A percentile compares a stretch with the other conserved stretches of the same genome.
phyloP scores from a whole-genome alignment of 2,888 invertebrate genomes.

The Gonocerus acuteangulatus region DNA sequence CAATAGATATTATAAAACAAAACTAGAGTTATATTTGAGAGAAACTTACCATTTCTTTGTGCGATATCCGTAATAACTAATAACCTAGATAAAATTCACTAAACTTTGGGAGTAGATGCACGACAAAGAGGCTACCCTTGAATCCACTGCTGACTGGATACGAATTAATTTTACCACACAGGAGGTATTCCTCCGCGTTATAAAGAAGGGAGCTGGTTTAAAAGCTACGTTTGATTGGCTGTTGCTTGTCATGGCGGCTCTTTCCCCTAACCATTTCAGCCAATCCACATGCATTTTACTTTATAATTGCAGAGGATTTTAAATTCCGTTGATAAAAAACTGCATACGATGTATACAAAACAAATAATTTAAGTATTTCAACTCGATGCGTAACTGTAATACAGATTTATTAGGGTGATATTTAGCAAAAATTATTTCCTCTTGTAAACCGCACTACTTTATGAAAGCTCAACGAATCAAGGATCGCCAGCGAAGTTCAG shows the following conservation, averaged over 20 bases:
- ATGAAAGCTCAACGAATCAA: not conserved
- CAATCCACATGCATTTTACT: too few species aligned
- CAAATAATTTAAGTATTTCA: too few species aligned
- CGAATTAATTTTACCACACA: slow-evolving; percentile 14
- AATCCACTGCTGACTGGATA: slow-evolving; percentile 34
- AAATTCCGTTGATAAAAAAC: too few species aligned
- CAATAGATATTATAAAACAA: not conserved
- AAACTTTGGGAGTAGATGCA: slow-evolving; percentile 26
- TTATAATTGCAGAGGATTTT: too few species aligned
- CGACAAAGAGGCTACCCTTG: slow-evolving; percentile 31
- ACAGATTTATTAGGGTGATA: too few species aligned
- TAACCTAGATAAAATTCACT: slow-evolving; percentile 33
- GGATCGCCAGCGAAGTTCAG: too few species aligned
- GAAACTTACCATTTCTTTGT: slow-evolving; percentile 38
- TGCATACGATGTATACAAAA: too few species aligned
- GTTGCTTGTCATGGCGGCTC: not conserved
- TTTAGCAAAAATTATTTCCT: too few species aligned
- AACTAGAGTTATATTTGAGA: not conserved
- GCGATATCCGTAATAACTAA: slow-evolving; percentile 35
- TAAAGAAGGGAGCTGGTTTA: not conserved
- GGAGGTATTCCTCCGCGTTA: slow-evolving; percentile 3
- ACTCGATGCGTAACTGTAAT: too few species aligned
- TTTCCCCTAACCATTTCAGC: not conserved
- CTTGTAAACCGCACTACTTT: not conserved
- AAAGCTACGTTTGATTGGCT: slow-evolving; percentile 8